phyloP scores from a whole-genome alignment of 2,113 vertebrate species.

The Rhea americana region DNA sequence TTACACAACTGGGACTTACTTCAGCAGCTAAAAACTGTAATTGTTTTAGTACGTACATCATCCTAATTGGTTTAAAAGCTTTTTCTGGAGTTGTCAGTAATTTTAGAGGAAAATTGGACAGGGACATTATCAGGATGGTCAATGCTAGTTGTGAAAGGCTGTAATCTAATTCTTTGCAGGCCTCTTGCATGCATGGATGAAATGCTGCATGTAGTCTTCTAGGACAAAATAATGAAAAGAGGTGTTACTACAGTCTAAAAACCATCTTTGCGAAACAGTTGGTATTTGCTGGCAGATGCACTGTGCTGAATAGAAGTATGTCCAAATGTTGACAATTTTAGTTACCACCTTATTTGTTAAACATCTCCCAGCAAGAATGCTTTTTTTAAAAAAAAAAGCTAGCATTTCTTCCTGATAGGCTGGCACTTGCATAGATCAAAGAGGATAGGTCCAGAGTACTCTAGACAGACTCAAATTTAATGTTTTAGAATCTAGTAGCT shows the following conservation, averaged over 20 bases:
- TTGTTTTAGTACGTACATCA: neutral
- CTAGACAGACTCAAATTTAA: neutral
- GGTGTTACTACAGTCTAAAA: neutral
- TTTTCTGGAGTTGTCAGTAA: neutral
- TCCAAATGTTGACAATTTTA: neutral
- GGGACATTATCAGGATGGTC: neutral
- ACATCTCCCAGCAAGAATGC: neutral
- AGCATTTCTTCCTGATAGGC: neutral
- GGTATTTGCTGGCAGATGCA: neutral
- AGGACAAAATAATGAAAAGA: neutral
- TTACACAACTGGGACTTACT: neutral
- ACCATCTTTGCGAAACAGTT: neutral
- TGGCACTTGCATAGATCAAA: neutral
- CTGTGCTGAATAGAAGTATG: neutral
- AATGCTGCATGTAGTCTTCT: neutral
- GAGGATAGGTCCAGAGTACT: neutral
- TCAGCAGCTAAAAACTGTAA: neutral
- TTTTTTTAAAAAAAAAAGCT: neutral
- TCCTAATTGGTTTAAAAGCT: neutral
- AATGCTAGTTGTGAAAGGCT: neutral
- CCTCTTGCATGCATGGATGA: neutral
- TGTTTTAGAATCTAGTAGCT: neutral
- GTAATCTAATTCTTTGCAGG: neutral
- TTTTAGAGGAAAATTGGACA: neutral
- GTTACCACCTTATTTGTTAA: neutral